Evolutionary conservation across 2,113 vertebrate genomes (phyloP), one percentile per base, ranked within the genome.

Genomic region (Condylura cristata): DNA sequence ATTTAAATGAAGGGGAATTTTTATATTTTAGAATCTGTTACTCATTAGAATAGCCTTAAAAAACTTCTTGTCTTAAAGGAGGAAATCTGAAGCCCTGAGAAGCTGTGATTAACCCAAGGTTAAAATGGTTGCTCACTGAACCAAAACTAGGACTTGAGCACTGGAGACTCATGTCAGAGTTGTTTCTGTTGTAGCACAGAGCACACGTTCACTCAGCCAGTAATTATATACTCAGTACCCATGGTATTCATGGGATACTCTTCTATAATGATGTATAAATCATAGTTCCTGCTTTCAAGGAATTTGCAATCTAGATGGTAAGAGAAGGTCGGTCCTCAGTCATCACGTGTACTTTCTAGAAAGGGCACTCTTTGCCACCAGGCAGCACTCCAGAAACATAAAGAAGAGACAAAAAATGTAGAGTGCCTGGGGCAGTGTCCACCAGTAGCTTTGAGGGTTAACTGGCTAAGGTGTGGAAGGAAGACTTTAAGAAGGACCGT

Each of bases 221-320:
- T 39, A 37, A 48, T 72, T 18, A 17, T 34, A 46, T 91, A 20
- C 90, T 84, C 56, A 66, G 93, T 92, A 34, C 89, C 66, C 75
- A 63, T 80, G 6, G 18, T 39, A 2, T 75, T 92, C 80, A 85
- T 18, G 68, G 22, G 12, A 72, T 74, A 70, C 24, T 72, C 22
- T 71, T 41, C 24, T 41, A 72, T 14, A 68, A 56, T 5, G 20
- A 81, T 86, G 22, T 63, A 37, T 63, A 75, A 71, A 22, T 37
- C 18, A 44, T 41, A 90, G 60, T 75, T 65, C 81, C 32, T 56
- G 1, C 32, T 90, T 89, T 97, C 41, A 90, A 86, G 70, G 48
- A 93, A 86, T 93, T 92, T 92, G 51, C 70, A 83, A 58, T 68
- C 30, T 80, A 91, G 66, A 11, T 88, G 41, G 66, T 92, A 41